These are phyloP conservation scores for Pangasius larnaudii DNA, from an alignment of 2,797 vertebrate genomes.

Conservation along the genomic window DNA sequence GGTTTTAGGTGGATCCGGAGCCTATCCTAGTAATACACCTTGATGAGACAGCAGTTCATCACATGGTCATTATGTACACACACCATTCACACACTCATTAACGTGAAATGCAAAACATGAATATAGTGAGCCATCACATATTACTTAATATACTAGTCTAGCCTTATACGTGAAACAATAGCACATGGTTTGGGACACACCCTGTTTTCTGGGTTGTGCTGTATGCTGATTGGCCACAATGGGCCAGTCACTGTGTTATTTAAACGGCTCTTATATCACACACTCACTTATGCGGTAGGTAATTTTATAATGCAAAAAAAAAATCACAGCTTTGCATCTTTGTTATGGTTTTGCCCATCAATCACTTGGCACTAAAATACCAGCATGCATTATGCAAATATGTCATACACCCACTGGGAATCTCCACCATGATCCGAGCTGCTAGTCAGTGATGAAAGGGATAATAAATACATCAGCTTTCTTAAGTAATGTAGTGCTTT, in stretches of 20 bases:
- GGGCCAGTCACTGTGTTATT: background rate
- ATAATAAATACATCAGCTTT: background rate
- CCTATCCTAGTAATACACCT: background rate
- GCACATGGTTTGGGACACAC: constrained; percentile 2
- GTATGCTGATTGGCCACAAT: background rate
- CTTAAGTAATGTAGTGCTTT: background rate
- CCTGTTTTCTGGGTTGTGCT: background rate
- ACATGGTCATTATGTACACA: background rate
- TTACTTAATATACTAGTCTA: background rate
- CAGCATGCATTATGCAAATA: background rate
- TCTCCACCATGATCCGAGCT: background rate
- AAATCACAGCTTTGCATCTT: background rate
- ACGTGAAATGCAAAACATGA: background rate
- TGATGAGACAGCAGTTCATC: background rate
- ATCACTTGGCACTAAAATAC: background rate
- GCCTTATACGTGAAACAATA: background rate
- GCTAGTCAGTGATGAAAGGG: background rate
- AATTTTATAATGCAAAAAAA: background rate
- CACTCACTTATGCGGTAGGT: background rate
- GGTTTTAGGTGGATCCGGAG: background rate
- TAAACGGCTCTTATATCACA: background rate
- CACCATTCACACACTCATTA: background rate
- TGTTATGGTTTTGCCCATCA: background rate
- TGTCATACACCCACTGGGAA: background rate
- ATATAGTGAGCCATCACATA: background rate